These are phyloP conservation scores for Eospalax fontanierii DNA, from an alignment of 2,797 vertebrate genomes.

Conservation along the genomic window DNA sequence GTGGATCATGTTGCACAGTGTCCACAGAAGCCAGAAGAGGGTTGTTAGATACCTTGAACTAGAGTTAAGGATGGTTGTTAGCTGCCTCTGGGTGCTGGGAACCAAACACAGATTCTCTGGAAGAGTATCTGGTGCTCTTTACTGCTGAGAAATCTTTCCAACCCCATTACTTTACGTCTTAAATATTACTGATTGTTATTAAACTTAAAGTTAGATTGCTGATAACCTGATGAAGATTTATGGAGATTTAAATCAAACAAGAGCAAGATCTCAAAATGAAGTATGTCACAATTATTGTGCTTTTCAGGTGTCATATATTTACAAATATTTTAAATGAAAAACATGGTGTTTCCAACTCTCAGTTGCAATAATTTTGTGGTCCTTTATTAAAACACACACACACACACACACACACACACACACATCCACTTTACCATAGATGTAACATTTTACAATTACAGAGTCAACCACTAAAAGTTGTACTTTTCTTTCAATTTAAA, in stretches of 20 bases:
- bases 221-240: neutral
- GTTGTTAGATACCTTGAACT: too few relatives aligned
- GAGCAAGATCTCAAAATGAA: neutral
- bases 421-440: neutral
- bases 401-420: neutral
- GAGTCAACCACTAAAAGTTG: neutral
- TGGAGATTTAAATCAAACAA: neutral
- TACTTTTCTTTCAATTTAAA: neutral
- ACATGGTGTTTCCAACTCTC: neutral
- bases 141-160: neutral
- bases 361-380: neutral
- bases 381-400: neutral
- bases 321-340: neutral
- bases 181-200: constrained; percentile 12
- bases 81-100: too few relatives aligned
- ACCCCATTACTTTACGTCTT: constrained; percentile 46
- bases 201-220: constrained; percentile 24
- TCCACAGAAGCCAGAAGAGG: too few relatives aligned
- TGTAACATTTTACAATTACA: neutral
- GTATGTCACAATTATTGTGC: neutral
- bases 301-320: neutral
- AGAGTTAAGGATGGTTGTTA: too few relatives aligned
- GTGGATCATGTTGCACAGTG: too few relatives aligned
- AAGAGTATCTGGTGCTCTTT: too few relatives aligned
- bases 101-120: too few relatives aligned